Evolutionary conservation across 2,888 invertebrate genomes (phyloP).

Genomic region (Drosophila monieri): DNA sequence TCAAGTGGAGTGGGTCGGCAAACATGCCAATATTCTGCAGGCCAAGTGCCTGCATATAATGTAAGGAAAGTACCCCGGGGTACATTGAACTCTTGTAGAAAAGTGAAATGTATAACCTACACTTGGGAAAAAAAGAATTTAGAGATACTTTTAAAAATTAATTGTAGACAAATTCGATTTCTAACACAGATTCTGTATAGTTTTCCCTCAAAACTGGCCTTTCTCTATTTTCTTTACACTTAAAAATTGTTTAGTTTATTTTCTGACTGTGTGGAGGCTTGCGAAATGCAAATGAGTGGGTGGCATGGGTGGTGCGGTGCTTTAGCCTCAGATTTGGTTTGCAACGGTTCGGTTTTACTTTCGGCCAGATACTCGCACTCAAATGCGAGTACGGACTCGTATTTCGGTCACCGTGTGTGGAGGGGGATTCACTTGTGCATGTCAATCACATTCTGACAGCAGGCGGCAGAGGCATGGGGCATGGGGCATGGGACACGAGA

Average conservation of each 20-base stretch:
- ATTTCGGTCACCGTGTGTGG: conserved; percentile 44
- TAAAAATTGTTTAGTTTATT: neutral
- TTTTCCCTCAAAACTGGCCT: neutral
- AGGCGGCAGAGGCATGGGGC: conserved; percentile 41
- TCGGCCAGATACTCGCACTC: conserved; percentile 38
- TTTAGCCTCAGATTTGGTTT: conserved; percentile 36
- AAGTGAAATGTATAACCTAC: conserved; percentile 27
- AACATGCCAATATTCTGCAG: conserved; percentile 57
- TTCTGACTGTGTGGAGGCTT: conserved; percentile 19
- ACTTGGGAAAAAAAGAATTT: neutral
- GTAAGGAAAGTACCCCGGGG: conserved; percentile 22
- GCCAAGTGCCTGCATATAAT: conserved; percentile 63
- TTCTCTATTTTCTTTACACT: neutral
- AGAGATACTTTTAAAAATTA: neutral
- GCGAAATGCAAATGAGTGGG: conserved; percentile 69
- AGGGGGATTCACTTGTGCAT: conserved; percentile 69
- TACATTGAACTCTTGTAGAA: conserved; percentile 38
- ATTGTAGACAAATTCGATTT: no score
- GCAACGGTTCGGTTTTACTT: conserved; percentile 33
- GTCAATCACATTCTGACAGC: conserved; percentile 74
- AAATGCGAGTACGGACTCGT: conserved; percentile 37
- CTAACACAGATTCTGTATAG: no score
- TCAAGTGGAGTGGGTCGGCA: conserved; percentile 39
- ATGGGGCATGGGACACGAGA: neutral
- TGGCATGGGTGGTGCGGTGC: conserved; percentile 28